Base-by-base conservation (phyloP, 2,888 invertebrate species). In the Agriotes lineatus region DNA sequence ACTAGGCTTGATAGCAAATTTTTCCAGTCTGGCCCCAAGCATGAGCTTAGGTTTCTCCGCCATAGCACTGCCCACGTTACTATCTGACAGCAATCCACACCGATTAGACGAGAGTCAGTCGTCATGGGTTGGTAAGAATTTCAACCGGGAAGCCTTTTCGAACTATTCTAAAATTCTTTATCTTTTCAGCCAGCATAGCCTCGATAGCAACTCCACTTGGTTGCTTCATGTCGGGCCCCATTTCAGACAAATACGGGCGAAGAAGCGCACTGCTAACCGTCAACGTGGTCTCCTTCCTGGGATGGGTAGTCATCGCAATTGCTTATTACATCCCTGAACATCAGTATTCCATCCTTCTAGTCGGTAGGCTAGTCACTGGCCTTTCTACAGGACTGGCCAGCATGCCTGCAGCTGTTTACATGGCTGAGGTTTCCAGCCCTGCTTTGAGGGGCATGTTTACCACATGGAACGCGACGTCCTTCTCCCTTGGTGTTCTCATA, bases 1-100 rank as follows among this genome's bases (percentile, higher is more conserved):
- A 20, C 81, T 88, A 73, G 85, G 86, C 9, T 64, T 87, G 5
- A 79, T 87, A 12, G 85, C 86, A 0, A 87, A 87, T 69, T 81
- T 86, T 37, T 83, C 86, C 0, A 84, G 85, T 61, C 75, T 89
- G 35, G 87, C 88, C 0, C 88, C 88, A 1, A 87, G 88, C 2
- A 88, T 88, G 87, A 86, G 85, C 54, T 81, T 89, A 42, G 88
- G 88, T 0, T 89, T 87, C 78, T 88, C 88, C 12, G 88, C 88
- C 0, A 84, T 88, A 0, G 85, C 86, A 0, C 76, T 88, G 18
- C 87, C 86, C 16, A 80, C 84, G 9, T 77, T 87, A 35, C 75
- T 87, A 35, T 78, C 74, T 48, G 76, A 80, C 2, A 69, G 76
- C 3, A 82, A 82, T 30, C 80, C 81, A 10, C 72, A 85, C 12